phyloP scores from a whole-genome alignment of 2,888 invertebrate genomes.

The Resseliella maxima region DNA sequence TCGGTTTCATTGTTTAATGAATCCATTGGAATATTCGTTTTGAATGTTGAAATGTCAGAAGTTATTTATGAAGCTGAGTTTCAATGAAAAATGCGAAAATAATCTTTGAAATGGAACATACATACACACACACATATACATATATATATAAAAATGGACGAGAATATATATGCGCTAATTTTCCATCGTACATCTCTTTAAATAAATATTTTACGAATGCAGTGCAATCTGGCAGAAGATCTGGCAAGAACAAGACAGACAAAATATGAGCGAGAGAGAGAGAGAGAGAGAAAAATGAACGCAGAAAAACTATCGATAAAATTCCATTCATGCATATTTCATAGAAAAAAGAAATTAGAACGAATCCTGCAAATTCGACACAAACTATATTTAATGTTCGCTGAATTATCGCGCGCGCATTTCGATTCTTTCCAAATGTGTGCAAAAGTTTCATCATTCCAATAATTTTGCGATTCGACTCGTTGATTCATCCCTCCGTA shows the following conservation, averaged over 20 bases:
- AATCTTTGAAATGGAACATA: neutral
- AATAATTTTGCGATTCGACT: conserved; percentile 19
- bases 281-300: too few relatives aligned
- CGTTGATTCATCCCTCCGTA: conserved; percentile 39
- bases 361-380: conserved; percentile 12
- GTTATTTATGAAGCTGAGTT: conserved; percentile 48
- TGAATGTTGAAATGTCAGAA: conserved; percentile 31
- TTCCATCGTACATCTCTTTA: neutral
- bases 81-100: conserved; percentile 42
- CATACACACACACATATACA: too few relatives aligned
- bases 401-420: neutral
- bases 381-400: conserved; percentile 39
- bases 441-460: neutral
- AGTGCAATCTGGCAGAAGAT: neutral
- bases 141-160: too few relatives aligned
- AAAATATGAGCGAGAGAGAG: too few relatives aligned
- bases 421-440: neutral
- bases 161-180: neutral
- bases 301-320: conserved; percentile 23
- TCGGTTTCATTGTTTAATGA: conserved; percentile 10
- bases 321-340: conserved; percentile 3
- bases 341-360: neutral
- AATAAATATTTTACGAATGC: neutral
- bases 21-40: neutral
- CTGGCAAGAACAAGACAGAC: too few relatives aligned